Percentiles rank a stretch among this genome's conserved stretches.
These are phyloP conservation scores for Aphelenchoides bicaudatus DNA, from an alignment of 2,888 invertebrate genomes.

Conservation along the genomic window DNA sequence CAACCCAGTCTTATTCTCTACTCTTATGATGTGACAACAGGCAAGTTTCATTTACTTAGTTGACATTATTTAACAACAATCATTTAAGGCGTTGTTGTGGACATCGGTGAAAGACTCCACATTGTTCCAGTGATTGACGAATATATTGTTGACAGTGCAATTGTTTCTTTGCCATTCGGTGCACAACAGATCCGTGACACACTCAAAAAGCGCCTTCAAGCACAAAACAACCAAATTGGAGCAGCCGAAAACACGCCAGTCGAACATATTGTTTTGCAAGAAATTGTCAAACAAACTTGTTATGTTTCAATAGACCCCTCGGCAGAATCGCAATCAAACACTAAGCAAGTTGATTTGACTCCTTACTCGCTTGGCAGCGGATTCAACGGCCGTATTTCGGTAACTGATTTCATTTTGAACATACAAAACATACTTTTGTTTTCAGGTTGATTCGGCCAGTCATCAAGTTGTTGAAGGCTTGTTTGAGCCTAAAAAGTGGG, in stretches of 20 bases:
- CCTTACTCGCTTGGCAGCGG: background rate
- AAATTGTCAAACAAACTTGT: conserved; percentile 22
- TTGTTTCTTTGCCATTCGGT: conserved; percentile 66
- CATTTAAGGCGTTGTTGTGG: conserved; percentile 68
- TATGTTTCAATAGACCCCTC: conserved; percentile 18
- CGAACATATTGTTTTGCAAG: conserved; percentile 64
- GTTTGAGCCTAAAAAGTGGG: conserved; percentile 67
- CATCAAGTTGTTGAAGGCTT: conserved; percentile 65
- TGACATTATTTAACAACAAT: too few species aligned
- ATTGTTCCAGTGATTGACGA: conserved; percentile 67
- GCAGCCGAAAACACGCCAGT: conserved; percentile 62
- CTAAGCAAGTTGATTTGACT: conserved; percentile 16
- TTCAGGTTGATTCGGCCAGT: conserved; percentile 62
- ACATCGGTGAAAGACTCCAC: conserved; percentile 67
- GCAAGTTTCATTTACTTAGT: too few species aligned
- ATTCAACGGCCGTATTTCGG: conserved; percentile 44
- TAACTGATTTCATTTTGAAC: conserved; percentile 51
- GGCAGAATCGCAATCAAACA: too few species aligned
- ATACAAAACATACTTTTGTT: conserved; percentile 37
- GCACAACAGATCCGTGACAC: conserved; percentile 63
- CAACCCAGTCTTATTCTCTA: conserved; percentile 67
- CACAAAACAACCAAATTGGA: conserved; percentile 53
- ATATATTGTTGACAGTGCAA: conserved; percentile 65
- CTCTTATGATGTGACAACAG: conserved; percentile 67
- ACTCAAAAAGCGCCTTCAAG: conserved; percentile 40